Evolutionary conservation across 2,113 vertebrate genomes (phyloP), one percentile per base, ranked within the genome.

Genomic region (Ptilorrhoa leucosticta): DNA sequence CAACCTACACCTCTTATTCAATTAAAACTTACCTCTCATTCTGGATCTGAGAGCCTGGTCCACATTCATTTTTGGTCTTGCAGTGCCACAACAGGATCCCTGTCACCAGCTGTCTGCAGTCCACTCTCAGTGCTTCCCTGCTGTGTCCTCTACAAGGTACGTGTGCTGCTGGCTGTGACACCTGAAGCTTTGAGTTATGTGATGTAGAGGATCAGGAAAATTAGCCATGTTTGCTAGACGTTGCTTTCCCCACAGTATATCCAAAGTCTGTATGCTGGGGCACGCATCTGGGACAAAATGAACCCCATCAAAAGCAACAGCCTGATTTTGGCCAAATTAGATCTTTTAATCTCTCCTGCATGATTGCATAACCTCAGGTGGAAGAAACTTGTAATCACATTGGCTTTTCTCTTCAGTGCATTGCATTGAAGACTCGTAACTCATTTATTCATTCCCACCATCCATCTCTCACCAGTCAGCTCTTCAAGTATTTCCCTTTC

Each of bases 361-460:
- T 44, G 56, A 57, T 68, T 91, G 54, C 26, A 71, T 71, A 92
- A 92, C 30, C 54, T 86, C 48, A 90, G n/a, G 53, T 65, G 15
- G 72, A 93, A 84, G 40, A 73, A 90, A 83, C 76, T 56, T 91
- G 61, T 83, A 83, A 88, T 90, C 66, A 83, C 64, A 57, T 78
- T 68, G 64, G 35, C 28, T 94, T 92, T 94, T 97, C 40, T 58
- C 37, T 82, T 92, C 56, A 87, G 51, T 50, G 40, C 16, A 30
- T 92, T 93, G 64, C 61, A 72, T 6, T 91, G 60, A 61, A 85
- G 51, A 28, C 47, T 92, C 1, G 0, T 94, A 79, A 83, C 53
- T 94, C 70, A 94, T 94, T 83, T 92, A 94, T 94, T 96, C 75
- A 80, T 93, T 95, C 65, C 54, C 30, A 80, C 60, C 56, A 92